Evolutionary conservation across 2,797 vertebrate species (phyloP).

Genomic region (Esox masquinongy): DNA sequence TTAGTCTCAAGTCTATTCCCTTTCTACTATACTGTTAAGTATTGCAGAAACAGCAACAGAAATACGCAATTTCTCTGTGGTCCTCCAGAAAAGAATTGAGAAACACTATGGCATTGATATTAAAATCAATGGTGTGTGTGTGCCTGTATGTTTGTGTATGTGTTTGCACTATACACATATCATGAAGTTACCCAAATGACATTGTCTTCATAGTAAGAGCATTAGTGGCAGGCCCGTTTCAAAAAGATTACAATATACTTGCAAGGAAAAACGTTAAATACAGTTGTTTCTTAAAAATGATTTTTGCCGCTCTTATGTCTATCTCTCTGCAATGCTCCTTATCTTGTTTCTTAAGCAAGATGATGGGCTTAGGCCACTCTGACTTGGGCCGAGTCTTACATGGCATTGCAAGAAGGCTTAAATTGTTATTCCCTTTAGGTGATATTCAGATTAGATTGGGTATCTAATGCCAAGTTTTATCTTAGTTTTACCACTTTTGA

Average conservation of each 20-base stretch:
- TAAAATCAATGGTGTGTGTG: background rate
- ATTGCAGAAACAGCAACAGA: background rate
- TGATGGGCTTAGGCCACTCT: conserved; percentile 7
- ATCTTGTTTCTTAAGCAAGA: conserved; percentile 43
- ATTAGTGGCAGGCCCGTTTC: conserved; percentile 24
- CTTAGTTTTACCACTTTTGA: too few relatives aligned
- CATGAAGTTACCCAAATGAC: background rate
- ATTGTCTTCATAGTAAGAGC: background rate
- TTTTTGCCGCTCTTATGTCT: conserved; percentile 60
- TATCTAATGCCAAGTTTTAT: background rate
- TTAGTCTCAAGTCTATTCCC: background rate
- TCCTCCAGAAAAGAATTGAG: background rate
- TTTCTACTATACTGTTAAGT: background rate
- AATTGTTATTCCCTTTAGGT: background rate
- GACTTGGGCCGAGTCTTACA: background rate
- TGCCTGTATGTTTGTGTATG: too few relatives aligned
- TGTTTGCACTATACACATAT: background rate
- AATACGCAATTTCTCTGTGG: background rate
- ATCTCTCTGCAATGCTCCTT: conserved; percentile 40
- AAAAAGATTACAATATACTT: conserved; percentile 62
- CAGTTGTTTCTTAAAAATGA: conserved; percentile 54
- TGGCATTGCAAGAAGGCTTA: background rate
- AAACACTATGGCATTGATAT: background rate
- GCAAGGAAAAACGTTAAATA: conserved; percentile 55
- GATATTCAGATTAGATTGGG: conserved; percentile 1